A percentile compares a stretch with the other conserved stretches of the same genome.
phyloP scores from a whole-genome alignment of 2,113 vertebrate genomes.

The Galbula dea region DNA sequence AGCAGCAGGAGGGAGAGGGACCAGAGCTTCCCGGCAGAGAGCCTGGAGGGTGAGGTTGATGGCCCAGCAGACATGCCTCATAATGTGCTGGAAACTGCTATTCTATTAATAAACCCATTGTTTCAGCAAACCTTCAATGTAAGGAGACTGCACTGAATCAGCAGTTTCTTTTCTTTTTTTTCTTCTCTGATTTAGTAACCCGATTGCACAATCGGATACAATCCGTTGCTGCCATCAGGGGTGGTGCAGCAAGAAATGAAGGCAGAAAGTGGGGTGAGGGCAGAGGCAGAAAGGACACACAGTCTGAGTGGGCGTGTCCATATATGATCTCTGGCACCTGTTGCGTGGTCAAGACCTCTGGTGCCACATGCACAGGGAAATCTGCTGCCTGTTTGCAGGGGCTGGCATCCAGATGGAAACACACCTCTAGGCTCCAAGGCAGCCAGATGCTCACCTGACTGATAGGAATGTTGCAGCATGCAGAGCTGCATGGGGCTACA shows the following conservation, averaged over 20 bases:
- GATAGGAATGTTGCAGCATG: rapidly evolving
- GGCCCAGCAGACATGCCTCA: not conserved
- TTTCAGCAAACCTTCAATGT: slow-evolving; percentile 5
- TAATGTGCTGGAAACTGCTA: not conserved
- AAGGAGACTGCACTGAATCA: not conserved
- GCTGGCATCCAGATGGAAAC: not conserved
- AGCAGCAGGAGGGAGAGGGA: not conserved
- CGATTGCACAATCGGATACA: slow-evolving; percentile 18
- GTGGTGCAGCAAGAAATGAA: not conserved
- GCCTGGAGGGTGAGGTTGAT: not conserved
- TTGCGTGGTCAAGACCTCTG: rapidly evolving
- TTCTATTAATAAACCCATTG: slow-evolving; percentile 13
- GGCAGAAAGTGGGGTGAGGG: not conserved
- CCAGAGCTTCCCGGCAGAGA: not conserved
- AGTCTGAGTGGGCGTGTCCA: not conserved
- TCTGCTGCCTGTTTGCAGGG: not conserved
- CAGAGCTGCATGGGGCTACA: not conserved
- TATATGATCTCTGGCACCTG: rapidly evolving
- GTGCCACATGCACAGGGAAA: not conserved
- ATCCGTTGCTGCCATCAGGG: not conserved
- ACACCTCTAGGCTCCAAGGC: rapidly evolving
- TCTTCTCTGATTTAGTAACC: not conserved
- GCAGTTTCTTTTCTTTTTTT: slow-evolving; percentile 45
- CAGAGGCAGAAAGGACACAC: rapidly evolving
- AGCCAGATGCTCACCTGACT: not conserved